These are phyloP conservation scores for Drosophila prosaltans DNA, from an alignment of 1,140 invertebrate genomes.

Conservation along the genomic window DNA sequence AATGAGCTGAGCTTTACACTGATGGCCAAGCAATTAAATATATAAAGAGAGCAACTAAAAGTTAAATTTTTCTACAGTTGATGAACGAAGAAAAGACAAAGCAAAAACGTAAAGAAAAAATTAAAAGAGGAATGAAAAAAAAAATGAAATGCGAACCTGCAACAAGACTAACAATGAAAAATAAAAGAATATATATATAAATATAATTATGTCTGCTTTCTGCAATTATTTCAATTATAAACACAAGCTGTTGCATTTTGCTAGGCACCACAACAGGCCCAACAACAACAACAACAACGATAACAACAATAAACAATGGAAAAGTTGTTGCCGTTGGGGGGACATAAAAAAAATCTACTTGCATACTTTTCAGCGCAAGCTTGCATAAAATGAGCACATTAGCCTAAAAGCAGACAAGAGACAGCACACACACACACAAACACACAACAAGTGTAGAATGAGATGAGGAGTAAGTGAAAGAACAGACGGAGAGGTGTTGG, in stretches of 20 bases:
- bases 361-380: constrained; percentile 35
- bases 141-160: background rate
- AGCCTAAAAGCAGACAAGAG: constrained; percentile 57
- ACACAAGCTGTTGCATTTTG: constrained; percentile 66
- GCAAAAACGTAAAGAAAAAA: no score
- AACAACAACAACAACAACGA: constrained; percentile 37
- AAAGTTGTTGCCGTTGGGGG: constrained; percentile 37
- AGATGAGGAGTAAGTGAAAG: background rate
- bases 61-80: background rate
- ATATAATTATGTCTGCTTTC: constrained; percentile 68
- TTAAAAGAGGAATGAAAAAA: no score
- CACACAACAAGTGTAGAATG: constrained; percentile 5
- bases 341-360: constrained; percentile 52
- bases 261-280: constrained; percentile 33
- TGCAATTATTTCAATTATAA: constrained; percentile 75
- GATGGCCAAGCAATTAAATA: constrained; percentile 45
- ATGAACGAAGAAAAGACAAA: no score
- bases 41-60: background rate
- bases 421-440: constrained; percentile 6
- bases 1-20: constrained; percentile 42
- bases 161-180: constrained; percentile 24
- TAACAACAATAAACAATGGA: constrained; percentile 44
- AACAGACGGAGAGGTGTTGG: constrained; percentile 32
- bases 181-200: constrained; percentile 25
- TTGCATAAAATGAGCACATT: constrained; percentile 69